Evolutionary conservation across 1,140 invertebrate genomes (phyloP), one percentile per base, ranked within the genome.

Genomic region (Ptiloglossa arizonensis): DNA sequence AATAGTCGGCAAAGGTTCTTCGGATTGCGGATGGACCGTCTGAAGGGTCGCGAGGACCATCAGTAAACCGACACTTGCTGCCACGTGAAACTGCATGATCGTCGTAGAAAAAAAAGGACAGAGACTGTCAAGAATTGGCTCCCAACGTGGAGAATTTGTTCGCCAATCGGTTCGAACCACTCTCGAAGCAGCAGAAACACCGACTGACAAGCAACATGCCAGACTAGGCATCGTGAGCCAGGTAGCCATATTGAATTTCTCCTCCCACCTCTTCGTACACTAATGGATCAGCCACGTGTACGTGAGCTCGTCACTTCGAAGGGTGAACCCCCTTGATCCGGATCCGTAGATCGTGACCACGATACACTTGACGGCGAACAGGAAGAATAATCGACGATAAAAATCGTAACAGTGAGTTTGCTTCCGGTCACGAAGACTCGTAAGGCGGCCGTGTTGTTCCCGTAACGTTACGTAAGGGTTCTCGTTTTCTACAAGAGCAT

Each of bases 201-300:
- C 75, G 73, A 90, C 89, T 90, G 88, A 84, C 81, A 63, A 79
- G 62, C n/a, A n/a, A n/a, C n/a, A n/a, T n/a, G n/a, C n/a, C n/a
- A n/a, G n/a, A n/a, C n/a, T n/a, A n/a, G n/a, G n/a, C n/a, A n/a
- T n/a, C n/a, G n/a, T n/a, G n/a, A n/a, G n/a, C n/a, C n/a, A n/a
- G n/a, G n/a, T n/a, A n/a, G n/a, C n/a, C n/a, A n/a, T n/a, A n/a
- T n/a, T n/a, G n/a, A n/a, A n/a, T n/a, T n/a, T n/a, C n/a, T n/a
- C n/a, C n/a, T n/a, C n/a, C n/a, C n/a, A n/a, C n/a, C n/a, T n/a
- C n/a, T n/a, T n/a, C n/a, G n/a, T n/a, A n/a, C n/a, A n/a, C n/a
- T n/a, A n/a, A n/a, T n/a, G n/a, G n/a, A n/a, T 44, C 15, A 11
- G 27, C 17, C 41, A 24, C 17, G 22, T 52, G 48, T 24, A 69